Evolutionary conservation across 2,797 vertebrate genomes (phyloP).

Genomic region (Pseudotriccus pelzelni): DNA sequence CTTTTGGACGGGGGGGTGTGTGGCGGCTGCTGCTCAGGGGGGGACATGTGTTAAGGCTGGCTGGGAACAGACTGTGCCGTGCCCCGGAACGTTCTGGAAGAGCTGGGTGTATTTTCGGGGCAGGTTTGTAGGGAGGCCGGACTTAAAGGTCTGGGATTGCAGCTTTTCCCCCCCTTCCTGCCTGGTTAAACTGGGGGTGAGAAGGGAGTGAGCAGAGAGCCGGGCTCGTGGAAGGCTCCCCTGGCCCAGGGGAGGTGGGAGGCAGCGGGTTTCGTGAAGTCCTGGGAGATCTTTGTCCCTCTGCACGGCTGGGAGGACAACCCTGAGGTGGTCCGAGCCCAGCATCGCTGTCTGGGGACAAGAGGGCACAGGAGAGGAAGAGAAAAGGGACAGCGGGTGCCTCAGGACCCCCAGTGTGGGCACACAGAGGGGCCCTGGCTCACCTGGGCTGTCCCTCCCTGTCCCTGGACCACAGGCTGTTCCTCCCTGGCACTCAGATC

Average conservation of each 20-base stretch:
- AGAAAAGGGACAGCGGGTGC: background rate
- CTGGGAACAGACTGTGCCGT: background rate
- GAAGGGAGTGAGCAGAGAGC: background rate
- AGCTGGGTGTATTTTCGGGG: background rate
- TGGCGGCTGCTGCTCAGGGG: background rate
- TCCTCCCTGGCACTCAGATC: too few species aligned
- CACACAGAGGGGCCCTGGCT: fast-evolving
- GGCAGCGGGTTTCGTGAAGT: background rate
- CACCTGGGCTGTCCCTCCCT: background rate
- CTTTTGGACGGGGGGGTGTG: background rate
- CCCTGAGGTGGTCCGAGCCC: background rate
- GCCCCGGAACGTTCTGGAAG: background rate
- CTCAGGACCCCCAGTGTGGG: background rate
- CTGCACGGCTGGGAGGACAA: background rate
- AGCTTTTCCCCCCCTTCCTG: background rate
- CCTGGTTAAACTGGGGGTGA: background rate
- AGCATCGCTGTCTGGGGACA: background rate
- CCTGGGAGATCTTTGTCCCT: background rate
- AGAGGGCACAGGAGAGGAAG: background rate
- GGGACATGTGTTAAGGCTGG: background rate
- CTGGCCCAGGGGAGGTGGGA: background rate
- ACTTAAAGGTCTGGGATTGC: background rate
- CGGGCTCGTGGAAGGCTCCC: background rate
- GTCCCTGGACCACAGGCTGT: background rate
- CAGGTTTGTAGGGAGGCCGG: background rate